Evolutionary conservation across 2,888 invertebrate genomes (phyloP), one percentile per base, ranked within the genome.

Genomic region (Papilio elwesi): DNA sequence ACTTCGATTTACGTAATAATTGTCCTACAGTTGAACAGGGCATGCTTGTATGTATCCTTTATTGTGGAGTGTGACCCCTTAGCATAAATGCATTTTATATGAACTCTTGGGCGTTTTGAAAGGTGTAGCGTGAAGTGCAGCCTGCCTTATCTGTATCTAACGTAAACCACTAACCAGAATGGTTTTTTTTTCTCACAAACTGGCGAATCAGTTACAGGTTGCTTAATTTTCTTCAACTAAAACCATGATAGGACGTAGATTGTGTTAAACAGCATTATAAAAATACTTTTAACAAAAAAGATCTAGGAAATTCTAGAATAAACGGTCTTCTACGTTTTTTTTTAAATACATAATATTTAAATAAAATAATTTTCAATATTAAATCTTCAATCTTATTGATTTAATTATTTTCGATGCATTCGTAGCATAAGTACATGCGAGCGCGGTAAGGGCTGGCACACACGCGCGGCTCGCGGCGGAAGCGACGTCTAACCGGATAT

Each of bases 401-500:
- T 65, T 65, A 48, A 70, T 64, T 66, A 66, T 38, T 51, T 13
- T 43, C n/a, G 16, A 16, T 15, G 51, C 38, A 71, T 59, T 38
- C 36, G 6, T 15, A 51, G n/a, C n/a, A 49, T 43, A 49, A 9
- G 51, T 26, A 16, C n/a, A 43, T 5, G 43, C 16, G 3, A 47
- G n/a, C 59, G 57, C 62, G 67, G 57, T 83, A 83, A 80, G 86
- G 87, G 85, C 83, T 79, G 83, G 81, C 87, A 87, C 90, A 91
- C 87, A 85, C 83, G 85, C 85, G 85, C 84, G 88, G 87, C 66
- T 90, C 90, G 88, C 89, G 91, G 90, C 91, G 93, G 93, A 93
- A 91, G 92, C 91, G 90, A 92, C 92, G 91, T 90, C 91, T 89
- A 90, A 92, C 93, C 93, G 93, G 93, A 93, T 93, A 93, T 93